Base-by-base conservation (phyloP, 2,113 vertebrate species). In the Nanorana parkeri region DNA sequence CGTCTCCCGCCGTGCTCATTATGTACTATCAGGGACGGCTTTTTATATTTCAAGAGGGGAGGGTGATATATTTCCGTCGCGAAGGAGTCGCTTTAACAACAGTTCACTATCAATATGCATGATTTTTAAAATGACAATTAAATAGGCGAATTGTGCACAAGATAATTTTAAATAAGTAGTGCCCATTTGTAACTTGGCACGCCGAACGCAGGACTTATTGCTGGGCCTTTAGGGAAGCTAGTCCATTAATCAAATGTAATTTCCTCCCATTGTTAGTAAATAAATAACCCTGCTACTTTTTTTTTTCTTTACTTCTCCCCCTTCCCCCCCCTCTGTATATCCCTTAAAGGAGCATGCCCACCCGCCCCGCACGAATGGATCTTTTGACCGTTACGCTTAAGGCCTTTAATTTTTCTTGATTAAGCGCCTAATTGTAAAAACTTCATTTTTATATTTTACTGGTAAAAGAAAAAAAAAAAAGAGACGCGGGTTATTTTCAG, bases 21-120 rank as follows among this genome's bases (percentile, higher is more conserved):
- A 87, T 88, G 90, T 90, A 90, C 88, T 88, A 86, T 68, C 85
- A 81, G 81, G 88, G 41, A 76, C 73, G 84, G 82, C 87, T 88
- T 82, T n/a, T 87, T 89, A 85, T 87, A 86, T 85, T 78, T 84
- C 86, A 84, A 87, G 84, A 86, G 83, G 77, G 73, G 88, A 77
- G 74, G 88, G 91, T 90, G 64, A 88, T 85, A 90, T 91, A 88
- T 87, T 89, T 94, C 91, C 91, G 85, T 81, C 84, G 87, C 61
- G 85, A 90, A 85, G 71, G 83, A 81, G 75, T 88, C 36, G 65
- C 61, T 72, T 84, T 83, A 85, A 83, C 83, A 84, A 86, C 86
- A 87, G 83, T 81, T 74, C 77, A 69, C 32, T 86, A 86, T 89
- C 81, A 84, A 80, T 80, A 72, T 83, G 72, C 78, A 87, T 86